Conservation (phyloP, 2,888 invertebrate genomes). For the Acrobasis consociella region DNA sequence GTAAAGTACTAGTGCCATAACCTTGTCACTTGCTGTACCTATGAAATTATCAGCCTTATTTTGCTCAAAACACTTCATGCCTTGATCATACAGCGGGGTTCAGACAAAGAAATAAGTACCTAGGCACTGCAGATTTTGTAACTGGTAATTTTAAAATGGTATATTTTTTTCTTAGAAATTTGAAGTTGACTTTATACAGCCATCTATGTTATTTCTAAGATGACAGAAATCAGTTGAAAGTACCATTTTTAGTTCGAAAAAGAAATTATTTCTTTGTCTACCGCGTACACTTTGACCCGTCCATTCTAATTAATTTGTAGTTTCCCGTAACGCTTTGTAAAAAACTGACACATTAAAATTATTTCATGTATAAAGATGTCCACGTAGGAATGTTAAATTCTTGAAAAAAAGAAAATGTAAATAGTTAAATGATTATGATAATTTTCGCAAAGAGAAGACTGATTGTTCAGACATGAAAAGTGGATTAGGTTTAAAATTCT, state of each 20-base stretch:
- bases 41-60: conserved; percentile 40
- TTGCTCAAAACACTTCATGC: conserved; percentile 51
- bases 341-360: conserved; percentile 40
- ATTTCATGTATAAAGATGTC: conserved; percentile 49
- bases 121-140: too few relatives aligned
- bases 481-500: conserved; percentile 71
- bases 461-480: conserved; percentile 76
- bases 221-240: too few relatives aligned
- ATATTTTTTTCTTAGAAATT: too few relatives aligned
- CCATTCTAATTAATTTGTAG: conserved; percentile 57
- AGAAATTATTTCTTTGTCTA: conserved; percentile 29
- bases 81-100: conserved; percentile 1
- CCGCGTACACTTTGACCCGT: conserved; percentile 51
- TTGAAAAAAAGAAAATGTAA: conserved; percentile 50
- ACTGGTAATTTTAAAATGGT: too few relatives aligned
- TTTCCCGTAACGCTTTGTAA: conserved; percentile 44
- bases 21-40: conserved; percentile 48
- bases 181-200: too few relatives aligned
- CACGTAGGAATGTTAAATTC: conserved; percentile 47
- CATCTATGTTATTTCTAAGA: too few relatives aligned
- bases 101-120: conserved; percentile 1
- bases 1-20: conserved; percentile 66
- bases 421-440: conserved; percentile 69
- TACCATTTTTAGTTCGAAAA: neutral
- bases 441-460: conserved; percentile 82